phyloP scores from a whole-genome alignment of 2,888 invertebrate species.

The Plemyria rubiginata region DNA sequence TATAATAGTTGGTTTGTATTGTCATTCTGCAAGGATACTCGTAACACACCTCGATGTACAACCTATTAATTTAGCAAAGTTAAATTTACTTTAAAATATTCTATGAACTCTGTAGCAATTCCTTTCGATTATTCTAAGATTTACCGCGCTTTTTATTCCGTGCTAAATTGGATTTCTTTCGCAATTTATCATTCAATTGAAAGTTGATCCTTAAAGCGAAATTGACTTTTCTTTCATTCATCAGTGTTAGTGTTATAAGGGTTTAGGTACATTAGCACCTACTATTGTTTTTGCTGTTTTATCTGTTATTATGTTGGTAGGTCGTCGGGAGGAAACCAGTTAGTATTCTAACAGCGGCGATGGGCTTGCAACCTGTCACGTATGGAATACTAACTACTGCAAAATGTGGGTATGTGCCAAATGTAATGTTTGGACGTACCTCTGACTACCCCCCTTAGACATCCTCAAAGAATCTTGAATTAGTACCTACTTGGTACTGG shows the following conservation, averaged over 20 bases:
- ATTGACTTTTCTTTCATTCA: slow-evolving; percentile 29
- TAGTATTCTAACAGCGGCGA: no score
- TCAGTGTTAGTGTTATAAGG: slow-evolving; percentile 2
- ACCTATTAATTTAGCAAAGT: neutral
- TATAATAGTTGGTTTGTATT: neutral
- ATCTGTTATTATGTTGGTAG: neutral
- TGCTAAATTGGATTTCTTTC: slow-evolving; percentile 40
- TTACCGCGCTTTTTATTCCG: slow-evolving; percentile 33
- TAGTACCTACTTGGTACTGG: no score
- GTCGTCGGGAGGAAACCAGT: no score
- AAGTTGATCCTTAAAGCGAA: slow-evolving; percentile 34
- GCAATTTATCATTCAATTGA: slow-evolving; percentile 39
- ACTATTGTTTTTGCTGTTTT: neutral
- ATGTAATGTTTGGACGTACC: no score
- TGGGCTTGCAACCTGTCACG: no score
- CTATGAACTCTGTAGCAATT: slow-evolving; percentile 1
- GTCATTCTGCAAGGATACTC: neutral
- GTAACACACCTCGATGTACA: neutral
- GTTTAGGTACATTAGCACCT: neutral
- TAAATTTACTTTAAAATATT: slow-evolving; percentile 7
- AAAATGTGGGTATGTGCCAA: no score
- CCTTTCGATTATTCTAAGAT: slow-evolving; percentile 30
- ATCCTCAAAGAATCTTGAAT: no score
- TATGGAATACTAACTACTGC: no score
- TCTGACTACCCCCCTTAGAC: no score